Evolutionary conservation across 2,113 vertebrate genomes (phyloP), one percentile per base, ranked within the genome.

Genomic region (Nanorana parkeri): DNA sequence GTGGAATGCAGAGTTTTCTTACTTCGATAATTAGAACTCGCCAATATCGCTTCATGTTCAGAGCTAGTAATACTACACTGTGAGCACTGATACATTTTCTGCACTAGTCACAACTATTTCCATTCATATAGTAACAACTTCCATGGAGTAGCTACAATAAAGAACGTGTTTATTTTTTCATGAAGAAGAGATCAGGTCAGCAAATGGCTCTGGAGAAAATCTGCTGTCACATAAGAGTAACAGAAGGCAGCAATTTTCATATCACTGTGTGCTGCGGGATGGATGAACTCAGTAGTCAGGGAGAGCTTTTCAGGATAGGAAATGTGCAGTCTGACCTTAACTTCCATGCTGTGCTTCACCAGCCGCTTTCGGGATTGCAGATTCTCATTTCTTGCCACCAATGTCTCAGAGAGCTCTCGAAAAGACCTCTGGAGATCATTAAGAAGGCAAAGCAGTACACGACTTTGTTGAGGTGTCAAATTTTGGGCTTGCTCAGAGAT

Each of bases 401-500:
- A 90, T 0, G 68, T 91, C 23, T 94, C 94, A 0, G 90, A 88
- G 11, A 95, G 90, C 60, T 91, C 88, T 83, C 94, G 89, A 89
- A 97, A 98, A 77, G 93, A 87, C 83, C 78, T 90, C 90, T 98
- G 97, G 61, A 98, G 90, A 87, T 95, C 94, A 36, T 94, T 94
- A 21, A 98, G 93, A 86, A 94, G 92, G 83, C 91, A 89, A 78
- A 98, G 92, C 41, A 98, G 91, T 84, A 90, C 91, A 78, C 92
- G 89, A 90, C 94, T 98, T 88, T 97, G 96, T 85, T 96, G 93
- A 0, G 95, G 95, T 4, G 85, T 90, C 80, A 97, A 81, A 78
- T 98, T 96, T 88, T 94, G 96, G 0, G 95, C 94, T 0, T 93
- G 93, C 91, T 99, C 96, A 0, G 97, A 97, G 87, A 98, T 93